Base-by-base conservation (phyloP, 2,888 invertebrate species). In the Metalampra italica region DNA sequence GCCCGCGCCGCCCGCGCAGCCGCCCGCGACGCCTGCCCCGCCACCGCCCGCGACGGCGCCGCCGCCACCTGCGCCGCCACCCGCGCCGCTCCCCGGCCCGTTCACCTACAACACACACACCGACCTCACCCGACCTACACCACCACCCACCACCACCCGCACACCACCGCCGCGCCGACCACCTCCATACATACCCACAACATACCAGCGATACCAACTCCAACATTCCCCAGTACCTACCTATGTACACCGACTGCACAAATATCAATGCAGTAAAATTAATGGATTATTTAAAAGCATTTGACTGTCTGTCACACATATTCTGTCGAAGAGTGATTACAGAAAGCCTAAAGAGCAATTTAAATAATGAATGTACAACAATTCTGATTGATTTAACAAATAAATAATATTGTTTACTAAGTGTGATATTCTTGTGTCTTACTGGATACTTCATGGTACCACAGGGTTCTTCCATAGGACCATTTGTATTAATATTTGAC, bases 1-100 rank as follows among this genome's bases (percentile, higher is more conserved):
- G 52, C 63, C 69, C 64, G 62, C 68, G 62, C 61, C 68, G 61
- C 69, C 67, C 68, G 71, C 94, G 91, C 81, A 57, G 52, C 53
- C 60, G 57, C 56, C 94, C 92, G 85, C 93, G 92, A 15, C 57
- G 56, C 57, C 62, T 54, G 61, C 61, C 53, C 69, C 66, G 62
- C 69, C 67, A 9, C 68, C 22, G 65, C 70, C 60, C 58, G 59
- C 57, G 50, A 62, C 94, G 56, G 56, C 61, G 92, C 86, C 93
- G 55, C 56, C 57, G 56, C 59, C 60, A 55, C 61, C 62, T 54
- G 68, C 66, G 56, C 56, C 57, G 11, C 32, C 8, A 3, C 3
- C 11, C 58, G 59, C 60, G 56, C 62, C 62, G 55, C 69, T 66
- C 61, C 69, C 68, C 63, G 70, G 66, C 71, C 70, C 72, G 72